A percentile compares a stretch with the other conserved stretches of the same genome.
phyloP scores from a whole-genome alignment of 2,113 vertebrate genomes.

The Junco hyemalis region DNA sequence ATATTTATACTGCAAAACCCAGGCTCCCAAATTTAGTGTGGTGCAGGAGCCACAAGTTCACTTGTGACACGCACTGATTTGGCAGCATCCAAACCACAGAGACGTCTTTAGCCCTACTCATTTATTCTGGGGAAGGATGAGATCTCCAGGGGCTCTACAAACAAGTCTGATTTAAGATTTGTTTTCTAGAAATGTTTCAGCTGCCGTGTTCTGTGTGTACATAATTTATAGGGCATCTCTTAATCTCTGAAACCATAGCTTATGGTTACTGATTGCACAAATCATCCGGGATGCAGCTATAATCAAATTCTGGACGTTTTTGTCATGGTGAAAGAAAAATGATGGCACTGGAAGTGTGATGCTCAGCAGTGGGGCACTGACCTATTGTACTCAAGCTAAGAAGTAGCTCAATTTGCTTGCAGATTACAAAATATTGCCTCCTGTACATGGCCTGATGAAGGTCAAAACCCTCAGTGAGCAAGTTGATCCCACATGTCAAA shows the following conservation, averaged over 20 bases:
- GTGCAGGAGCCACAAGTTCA: not conserved
- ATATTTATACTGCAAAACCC: not conserved
- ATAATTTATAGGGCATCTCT: not conserved
- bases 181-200: slow-evolving; percentile 24
- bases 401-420: not conserved
- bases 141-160: not conserved
- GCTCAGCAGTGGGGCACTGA: not conserved
- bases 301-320: not conserved
- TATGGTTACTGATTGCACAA: not conserved
- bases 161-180: slow-evolving; percentile 31
- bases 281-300: not conserved
- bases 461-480: not conserved
- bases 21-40: not conserved
- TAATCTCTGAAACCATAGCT: not conserved
- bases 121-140: not conserved
- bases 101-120: not conserved
- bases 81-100: not conserved
- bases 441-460: not conserved
- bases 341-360: not conserved
- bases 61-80: not conserved
- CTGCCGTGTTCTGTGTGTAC: not conserved
- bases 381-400: not conserved
- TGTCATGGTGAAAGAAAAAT: not conserved
- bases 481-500: not conserved
- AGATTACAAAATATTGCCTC: not conserved